phyloP scores from a whole-genome alignment of 2,797 vertebrate genomes.

The Basileuterus tristriatus region DNA sequence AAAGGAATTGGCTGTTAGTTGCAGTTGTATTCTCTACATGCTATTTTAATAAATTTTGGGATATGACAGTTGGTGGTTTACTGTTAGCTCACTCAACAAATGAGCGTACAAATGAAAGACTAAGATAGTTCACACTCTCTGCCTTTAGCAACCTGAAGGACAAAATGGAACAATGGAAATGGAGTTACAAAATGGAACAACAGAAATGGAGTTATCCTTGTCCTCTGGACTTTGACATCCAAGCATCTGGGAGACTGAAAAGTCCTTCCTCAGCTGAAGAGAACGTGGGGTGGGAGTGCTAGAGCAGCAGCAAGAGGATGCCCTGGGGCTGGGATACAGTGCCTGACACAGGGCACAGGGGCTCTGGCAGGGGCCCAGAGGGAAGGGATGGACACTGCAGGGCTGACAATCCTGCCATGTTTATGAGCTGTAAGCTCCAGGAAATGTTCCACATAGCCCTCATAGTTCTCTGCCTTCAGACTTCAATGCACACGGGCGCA shows the following conservation, averaged over 20 bases:
- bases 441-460: constrained; percentile 66
- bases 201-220: neutral
- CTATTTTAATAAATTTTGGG: neutral
- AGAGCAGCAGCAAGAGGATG: neutral
- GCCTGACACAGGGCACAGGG: accelerated
- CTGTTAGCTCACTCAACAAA: neutral
- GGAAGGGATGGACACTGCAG: neutral
- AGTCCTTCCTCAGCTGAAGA: neutral
- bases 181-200: neutral
- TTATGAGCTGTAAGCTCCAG: constrained; percentile 44
- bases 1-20: neutral
- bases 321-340: neutral
- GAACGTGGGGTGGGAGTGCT: neutral
- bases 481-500: neutral
- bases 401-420: constrained; percentile 33
- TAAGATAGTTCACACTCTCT: neutral
- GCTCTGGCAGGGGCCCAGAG: neutral
- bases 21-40: neutral
- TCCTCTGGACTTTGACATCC: neutral
- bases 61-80: neutral
- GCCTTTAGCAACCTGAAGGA: neutral
- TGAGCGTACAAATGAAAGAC: neutral
- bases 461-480: constrained; percentile 31
- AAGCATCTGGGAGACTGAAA: neutral
- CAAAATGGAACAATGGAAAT: neutral